A percentile compares a stretch with the other conserved stretches of the same genome.
These are phyloP conservation scores for Acanthurus leucopareius DNA, from an alignment of 2,797 vertebrate genomes.

Conservation along the genomic window DNA sequence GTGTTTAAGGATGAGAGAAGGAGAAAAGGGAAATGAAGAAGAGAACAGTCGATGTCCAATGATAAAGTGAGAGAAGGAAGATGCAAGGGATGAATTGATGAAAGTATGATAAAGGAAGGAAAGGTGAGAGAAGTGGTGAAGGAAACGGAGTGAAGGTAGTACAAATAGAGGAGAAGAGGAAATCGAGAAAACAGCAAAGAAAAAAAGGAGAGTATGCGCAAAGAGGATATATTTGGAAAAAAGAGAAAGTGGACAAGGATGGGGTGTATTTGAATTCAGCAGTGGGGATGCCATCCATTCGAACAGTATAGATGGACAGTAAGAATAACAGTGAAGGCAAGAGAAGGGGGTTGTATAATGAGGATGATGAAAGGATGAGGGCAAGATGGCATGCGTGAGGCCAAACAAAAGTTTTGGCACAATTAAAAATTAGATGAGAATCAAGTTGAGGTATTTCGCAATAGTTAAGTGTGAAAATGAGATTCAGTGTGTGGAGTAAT, in stretches of 20 bases:
- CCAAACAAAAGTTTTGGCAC: slow-evolving; percentile 40
- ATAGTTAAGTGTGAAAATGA: slow-evolving; percentile 8
- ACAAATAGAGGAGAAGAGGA: too few species aligned
- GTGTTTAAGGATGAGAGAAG: slow-evolving; percentile 34
- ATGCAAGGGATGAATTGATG: not conserved
- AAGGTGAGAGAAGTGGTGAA: too few species aligned
- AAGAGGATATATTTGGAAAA: slow-evolving; percentile 43
- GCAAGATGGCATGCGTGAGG: slow-evolving; percentile 11
- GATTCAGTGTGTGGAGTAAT: not conserved
- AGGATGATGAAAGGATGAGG: slow-evolving; percentile 18
- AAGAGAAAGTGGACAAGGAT: slow-evolving; percentile 31
- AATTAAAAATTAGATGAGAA: slow-evolving; percentile 2
- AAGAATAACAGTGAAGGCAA: slow-evolving; percentile 38
- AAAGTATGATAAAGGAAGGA: too few species aligned
- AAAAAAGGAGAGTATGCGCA: slow-evolving; percentile 31
- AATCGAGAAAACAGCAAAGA: not conserved
- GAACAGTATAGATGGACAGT: slow-evolving; percentile 41
- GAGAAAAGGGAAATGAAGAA: slow-evolving; percentile 10
- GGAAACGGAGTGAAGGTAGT: too few species aligned
- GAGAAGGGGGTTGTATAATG: slow-evolving; percentile 12
- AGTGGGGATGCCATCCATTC: slow-evolving; percentile 59
- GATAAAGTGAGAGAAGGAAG: not conserved
- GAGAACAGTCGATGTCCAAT: slow-evolving; percentile 5
- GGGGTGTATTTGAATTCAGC: slow-evolving; percentile 51
- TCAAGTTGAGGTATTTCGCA: slow-evolving; percentile 22